These are phyloP conservation scores for Himalopsyche anomala DNA, from an alignment of 2,888 invertebrate genomes.

Conservation along the genomic window DNA sequence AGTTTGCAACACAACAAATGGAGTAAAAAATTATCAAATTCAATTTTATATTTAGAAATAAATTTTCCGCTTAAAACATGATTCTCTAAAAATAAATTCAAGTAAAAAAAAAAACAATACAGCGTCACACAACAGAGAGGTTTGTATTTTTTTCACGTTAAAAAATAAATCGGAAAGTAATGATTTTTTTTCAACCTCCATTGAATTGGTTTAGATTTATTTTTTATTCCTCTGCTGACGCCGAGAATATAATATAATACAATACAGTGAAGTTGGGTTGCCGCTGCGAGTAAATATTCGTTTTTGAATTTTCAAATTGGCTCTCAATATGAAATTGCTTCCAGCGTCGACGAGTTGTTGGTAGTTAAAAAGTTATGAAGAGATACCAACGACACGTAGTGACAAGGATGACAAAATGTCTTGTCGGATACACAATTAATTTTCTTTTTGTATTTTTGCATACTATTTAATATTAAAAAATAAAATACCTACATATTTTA, in stretches of 20 bases:
- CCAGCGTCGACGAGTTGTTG: constrained; percentile 44
- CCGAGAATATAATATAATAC: constrained; percentile 6
- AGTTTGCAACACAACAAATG: too few species aligned
- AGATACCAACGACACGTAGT: constrained; percentile 4
- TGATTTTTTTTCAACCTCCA: not conserved
- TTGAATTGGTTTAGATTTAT: constrained; percentile 15
- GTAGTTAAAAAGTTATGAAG: constrained; percentile 58
- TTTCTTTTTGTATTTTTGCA: too few species aligned
- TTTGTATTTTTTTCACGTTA: not conserved
- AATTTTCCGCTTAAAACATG: too few species aligned
- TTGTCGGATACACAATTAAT: not conserved
- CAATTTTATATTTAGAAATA: too few species aligned
- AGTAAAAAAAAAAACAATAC: too few species aligned
- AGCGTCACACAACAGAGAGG: too few species aligned
- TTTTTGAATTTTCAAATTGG: constrained; percentile 59
- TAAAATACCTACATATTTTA: too few species aligned
- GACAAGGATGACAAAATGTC: constrained; percentile 18
- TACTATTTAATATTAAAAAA: too few species aligned
- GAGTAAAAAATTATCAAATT: too few species aligned
- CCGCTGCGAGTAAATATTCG: constrained; percentile 48
- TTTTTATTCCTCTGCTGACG: not conserved
- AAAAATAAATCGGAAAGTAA: not conserved
- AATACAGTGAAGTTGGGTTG: constrained; percentile 15
- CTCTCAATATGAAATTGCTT: constrained; percentile 55
- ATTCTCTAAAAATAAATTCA: too few species aligned